Conservation (phyloP, 2,888 invertebrate species). For the Hecatera dysodea region DNA sequence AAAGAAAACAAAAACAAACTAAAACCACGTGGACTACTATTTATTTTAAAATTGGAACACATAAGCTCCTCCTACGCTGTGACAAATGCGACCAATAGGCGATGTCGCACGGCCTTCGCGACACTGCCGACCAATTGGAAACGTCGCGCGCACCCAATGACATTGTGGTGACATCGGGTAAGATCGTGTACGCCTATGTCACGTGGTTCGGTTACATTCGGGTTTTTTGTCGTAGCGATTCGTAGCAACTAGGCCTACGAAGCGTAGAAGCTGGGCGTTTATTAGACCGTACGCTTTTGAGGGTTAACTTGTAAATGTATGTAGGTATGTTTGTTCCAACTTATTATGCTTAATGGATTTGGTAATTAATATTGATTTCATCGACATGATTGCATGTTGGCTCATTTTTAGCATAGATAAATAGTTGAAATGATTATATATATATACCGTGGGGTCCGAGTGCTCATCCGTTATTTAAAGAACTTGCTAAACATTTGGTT, state of each 20-base stretch:
- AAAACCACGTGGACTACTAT: conserved; percentile 58
- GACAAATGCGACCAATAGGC: conserved; percentile 86
- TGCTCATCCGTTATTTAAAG: too few relatives aligned
- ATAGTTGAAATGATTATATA: too few relatives aligned
- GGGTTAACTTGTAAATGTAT: neutral
- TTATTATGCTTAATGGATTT: neutral
- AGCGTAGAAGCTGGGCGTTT: neutral
- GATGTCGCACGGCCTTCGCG: conserved; percentile 87
- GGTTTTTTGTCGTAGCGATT: conserved; percentile 32
- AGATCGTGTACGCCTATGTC: conserved; percentile 83
- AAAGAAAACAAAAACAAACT: conserved; percentile 23
- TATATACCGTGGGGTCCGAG: too few relatives aligned
- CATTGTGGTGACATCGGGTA: conserved; percentile 86
- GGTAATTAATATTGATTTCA: neutral
- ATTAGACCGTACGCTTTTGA: neutral
- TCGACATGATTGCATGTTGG: neutral
- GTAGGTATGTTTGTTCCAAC: neutral
- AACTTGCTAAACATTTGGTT: too few relatives aligned
- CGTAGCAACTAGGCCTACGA: conserved; percentile 13
- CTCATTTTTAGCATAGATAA: too few relatives aligned
- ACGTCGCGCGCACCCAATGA: conserved; percentile 86
- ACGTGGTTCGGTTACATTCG: conserved; percentile 72
- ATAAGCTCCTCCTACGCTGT: conserved; percentile 78
- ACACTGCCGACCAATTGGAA: conserved; percentile 83
- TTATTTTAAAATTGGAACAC: conserved; percentile 79